Conservation (phyloP, 2,797 vertebrate genomes). For the Sphenodon punctatus region DNA sequence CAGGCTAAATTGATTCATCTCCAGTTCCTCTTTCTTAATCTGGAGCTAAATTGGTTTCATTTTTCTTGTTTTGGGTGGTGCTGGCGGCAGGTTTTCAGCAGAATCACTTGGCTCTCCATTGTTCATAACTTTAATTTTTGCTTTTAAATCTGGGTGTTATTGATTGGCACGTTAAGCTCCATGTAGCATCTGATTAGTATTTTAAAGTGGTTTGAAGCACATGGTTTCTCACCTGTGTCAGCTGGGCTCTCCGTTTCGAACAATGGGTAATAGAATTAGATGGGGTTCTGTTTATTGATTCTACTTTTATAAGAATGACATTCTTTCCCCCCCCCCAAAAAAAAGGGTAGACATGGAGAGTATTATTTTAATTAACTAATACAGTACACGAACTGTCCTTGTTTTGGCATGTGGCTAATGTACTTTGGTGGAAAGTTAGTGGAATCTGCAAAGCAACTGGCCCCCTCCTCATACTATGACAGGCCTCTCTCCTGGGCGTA, state of each 20-base stretch:
- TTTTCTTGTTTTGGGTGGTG: conserved; percentile 80
- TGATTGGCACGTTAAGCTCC: conserved; percentile 61
- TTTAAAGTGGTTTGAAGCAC: conserved; percentile 64
- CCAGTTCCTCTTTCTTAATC: conserved; percentile 87
- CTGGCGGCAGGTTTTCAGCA: conserved; percentile 75
- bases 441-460: conserved; percentile 21
- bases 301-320: conserved; percentile 15
- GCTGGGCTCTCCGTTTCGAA: conserved; percentile 36
- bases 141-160: conserved; percentile 62
- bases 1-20: conserved; percentile 85
- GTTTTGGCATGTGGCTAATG: neutral
- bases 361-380: conserved; percentile 30
- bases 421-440: conserved; percentile 40
- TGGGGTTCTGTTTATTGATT: conserved; percentile 57
- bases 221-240: conserved; percentile 69
- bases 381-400: conserved; percentile 9
- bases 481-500: neutral
- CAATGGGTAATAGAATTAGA: conserved; percentile 60
- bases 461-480: accelerated
- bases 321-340: conserved; percentile 64
- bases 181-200: conserved; percentile 65
- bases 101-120: conserved; percentile 68
- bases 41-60: conserved; percentile 88
- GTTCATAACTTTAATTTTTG: conserved; percentile 73
- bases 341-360: conserved; percentile 28